Base-by-base conservation (phyloP, 64 coral and sea anemone species). In the Montipora sp. region DNA sequence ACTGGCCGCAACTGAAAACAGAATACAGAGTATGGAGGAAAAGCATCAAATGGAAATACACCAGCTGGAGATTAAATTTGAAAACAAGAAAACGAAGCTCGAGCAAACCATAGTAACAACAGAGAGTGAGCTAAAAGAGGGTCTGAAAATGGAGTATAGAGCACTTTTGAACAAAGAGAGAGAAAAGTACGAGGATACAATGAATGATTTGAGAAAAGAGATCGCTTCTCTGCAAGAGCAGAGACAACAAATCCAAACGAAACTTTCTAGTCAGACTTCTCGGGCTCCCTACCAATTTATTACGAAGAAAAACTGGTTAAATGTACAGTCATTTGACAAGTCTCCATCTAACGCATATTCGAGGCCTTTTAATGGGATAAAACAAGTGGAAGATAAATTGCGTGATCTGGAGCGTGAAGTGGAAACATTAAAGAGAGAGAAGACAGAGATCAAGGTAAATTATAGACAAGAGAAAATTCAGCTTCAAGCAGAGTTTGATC, bases 211-310 rank as follows among this genome's bases (percentile, higher is more conserved):
- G 63, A 87, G 92, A 13, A 89, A 83, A 83, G 92, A 94, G 65
- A 94, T 94, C 24, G 20, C 59, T 23, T 89, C 43, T 11, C 47
- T 94, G 50, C 92, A 94, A 69, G 92, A 89, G 45, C 92, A 94
- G 72, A 77, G 92, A 77, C 80, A 67, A 57, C 43, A 94, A 75
- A 89, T 94, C 46, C 78, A 94, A 46, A 78, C 76, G 2, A 94
- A 94, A 51, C 58, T 94, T 43, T 66, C 75, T 58, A 81, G 50
- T 23, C 47, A 58, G 7, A 51, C 21, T 77, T 51, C 23, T 18
- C 21, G 51, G 22, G 61, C 8, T 8, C 75, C 80, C 15, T 49
- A 84, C 70, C 86, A 55, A 12, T 58, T 75, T 1, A 20, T 79
- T 5, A n/a, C 5, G 48, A 67, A 75, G 22, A 75, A 18, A 49